These are phyloP conservation scores for Hesperophylax magnus DNA, from an alignment of 1,140 invertebrate genomes.

Conservation along the genomic window DNA sequence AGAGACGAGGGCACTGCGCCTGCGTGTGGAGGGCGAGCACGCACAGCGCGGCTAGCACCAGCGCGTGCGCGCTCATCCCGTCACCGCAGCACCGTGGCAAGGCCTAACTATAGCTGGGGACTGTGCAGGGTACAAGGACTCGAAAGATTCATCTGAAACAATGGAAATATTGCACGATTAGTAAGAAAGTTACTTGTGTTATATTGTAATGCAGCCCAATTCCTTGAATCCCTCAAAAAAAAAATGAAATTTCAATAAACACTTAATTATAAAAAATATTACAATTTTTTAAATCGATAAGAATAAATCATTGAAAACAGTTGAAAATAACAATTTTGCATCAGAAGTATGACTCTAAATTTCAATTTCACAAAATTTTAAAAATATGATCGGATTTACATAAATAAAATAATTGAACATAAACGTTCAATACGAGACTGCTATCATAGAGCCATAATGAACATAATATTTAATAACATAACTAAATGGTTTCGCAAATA, in stretches of 20 bases:
- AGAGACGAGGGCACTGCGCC: constrained; percentile 78
- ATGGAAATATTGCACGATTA: constrained; percentile 2
- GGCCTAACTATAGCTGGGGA: constrained; percentile 12
- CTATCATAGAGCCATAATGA: too few relatives aligned
- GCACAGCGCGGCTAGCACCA: constrained; percentile 53
- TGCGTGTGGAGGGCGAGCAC: constrained; percentile 51
- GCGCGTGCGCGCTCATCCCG: constrained; percentile 49
- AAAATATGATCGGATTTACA: too few relatives aligned
- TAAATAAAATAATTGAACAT: too few relatives aligned
- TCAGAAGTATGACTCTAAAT: too few relatives aligned
- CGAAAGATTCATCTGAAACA: constrained; percentile 42
- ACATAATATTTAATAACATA: too few relatives aligned
- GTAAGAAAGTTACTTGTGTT: neutral
- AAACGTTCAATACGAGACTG: too few relatives aligned
- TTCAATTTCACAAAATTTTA: too few relatives aligned
- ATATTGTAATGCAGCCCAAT: too few relatives aligned
- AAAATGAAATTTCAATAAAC: neutral
- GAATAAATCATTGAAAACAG: neutral
- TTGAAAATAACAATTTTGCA: neutral
- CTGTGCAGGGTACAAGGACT: neutral
- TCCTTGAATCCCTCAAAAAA: too few relatives aligned
- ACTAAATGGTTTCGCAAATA: too few relatives aligned
- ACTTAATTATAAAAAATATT: neutral
- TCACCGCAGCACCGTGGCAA: constrained; percentile 42
- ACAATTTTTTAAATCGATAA: neutral